Base-by-base conservation (phyloP, 2,113 vertebrate species). In the Calypte anna region DNA sequence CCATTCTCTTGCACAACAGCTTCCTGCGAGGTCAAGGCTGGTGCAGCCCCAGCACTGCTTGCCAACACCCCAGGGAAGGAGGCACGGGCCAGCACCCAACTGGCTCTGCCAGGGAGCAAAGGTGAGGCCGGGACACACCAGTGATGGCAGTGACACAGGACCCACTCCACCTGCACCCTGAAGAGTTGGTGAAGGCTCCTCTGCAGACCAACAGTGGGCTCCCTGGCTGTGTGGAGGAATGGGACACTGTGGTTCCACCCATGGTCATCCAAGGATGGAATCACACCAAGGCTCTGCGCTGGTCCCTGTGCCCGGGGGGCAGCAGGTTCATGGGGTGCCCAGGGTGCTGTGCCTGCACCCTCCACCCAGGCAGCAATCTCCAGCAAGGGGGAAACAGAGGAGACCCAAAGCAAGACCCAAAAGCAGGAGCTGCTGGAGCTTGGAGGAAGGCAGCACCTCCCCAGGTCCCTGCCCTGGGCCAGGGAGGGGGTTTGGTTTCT, bases 161-260 rank as follows among this genome's bases (percentile, higher is more conserved):
- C 51, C 38, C 0, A 1, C 25, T 76, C 54, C 21, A 40, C 31
- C 57, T 21, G 19, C 21, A 40, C 31, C 57, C 24, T 19, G 0
- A 46, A 14, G 33, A 75, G 76, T 28, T 18, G 17, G 28, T 8
- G 51, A 36, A 4, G 12, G 20, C 55, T 38, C 36, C 50, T 28
- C n/a, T 3, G 3, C 27, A 38, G 50, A 21, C 10, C 0, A 0
- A 8, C 58, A 61, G 68, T 2, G 0, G 10, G 14, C 38, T 77
- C 64, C 25, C 12, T 12, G 17, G 14, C 23, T 62, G 66, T 7
- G 40, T 28, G 28, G 40, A 80, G 23, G 31, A 74, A 1, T 38
- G 36, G 17, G 21, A 90, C 51, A 51, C 61, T n/a, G 31, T 0
- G 0, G 54, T 62, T 78, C 79, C 0, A 1, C 17, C 33, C 72